Percentiles rank a stretch among this genome's conserved stretches.
Conservation (phyloP, 2,113 vertebrate species). For the Hippocampus abdominalis region DNA sequence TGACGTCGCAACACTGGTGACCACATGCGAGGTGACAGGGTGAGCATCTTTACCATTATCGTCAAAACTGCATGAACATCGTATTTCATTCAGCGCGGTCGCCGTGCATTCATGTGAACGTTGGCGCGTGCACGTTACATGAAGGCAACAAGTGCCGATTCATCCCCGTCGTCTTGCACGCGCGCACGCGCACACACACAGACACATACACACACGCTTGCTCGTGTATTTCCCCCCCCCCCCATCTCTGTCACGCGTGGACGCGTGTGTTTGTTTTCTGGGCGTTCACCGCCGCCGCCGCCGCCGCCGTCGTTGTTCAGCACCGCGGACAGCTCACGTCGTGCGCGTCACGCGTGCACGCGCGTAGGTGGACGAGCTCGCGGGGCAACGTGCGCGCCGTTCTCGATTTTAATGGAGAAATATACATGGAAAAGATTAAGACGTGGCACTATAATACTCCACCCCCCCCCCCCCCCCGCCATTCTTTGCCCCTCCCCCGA, state of each 20-base stretch:
- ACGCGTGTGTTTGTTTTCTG: slow-evolving; percentile 23
- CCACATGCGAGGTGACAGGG: neutral
- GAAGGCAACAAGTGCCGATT: slow-evolving; percentile 68
- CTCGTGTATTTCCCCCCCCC: neutral
- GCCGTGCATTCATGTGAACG: neutral
- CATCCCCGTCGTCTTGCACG: slow-evolving; percentile 35
- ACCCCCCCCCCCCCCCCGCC: neutral
- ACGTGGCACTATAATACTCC: neutral
- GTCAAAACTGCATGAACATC: neutral
- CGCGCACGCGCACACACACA: neutral
- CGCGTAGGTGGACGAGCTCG: neutral
- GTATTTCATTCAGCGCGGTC: neutral
- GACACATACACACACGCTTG: neutral
- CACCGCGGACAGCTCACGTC: slow-evolving; percentile 58
- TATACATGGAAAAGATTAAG: slow-evolving; percentile 10
- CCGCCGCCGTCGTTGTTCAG: slow-evolving; percentile 40
- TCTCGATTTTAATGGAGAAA: neutral
- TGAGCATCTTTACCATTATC: neutral
- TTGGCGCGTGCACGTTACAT: slow-evolving; percentile 18
- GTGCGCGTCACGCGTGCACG: neutral
- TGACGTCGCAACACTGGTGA: neutral
- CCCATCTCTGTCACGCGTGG: neutral
- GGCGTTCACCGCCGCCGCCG: slow-evolving; percentile 60
- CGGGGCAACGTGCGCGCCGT: neutral
- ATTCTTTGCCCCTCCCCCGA: neutral